Conservation (phyloP, 2,797 vertebrate genomes). For the Enteromius unitaeniatus region DNA sequence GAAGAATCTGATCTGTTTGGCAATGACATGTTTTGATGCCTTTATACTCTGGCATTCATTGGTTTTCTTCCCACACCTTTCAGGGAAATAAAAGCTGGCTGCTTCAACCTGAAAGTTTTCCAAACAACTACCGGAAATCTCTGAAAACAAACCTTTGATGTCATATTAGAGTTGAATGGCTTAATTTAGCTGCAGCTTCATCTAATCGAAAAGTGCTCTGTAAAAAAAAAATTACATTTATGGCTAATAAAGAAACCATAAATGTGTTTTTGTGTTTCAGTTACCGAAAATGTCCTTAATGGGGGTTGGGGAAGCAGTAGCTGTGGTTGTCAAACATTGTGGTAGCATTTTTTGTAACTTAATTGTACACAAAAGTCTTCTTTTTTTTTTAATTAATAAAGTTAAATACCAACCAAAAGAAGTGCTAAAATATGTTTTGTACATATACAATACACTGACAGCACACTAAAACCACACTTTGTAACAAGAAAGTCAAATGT, state of each 20-base stretch:
- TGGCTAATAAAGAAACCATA: background rate
- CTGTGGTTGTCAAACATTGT: background rate
- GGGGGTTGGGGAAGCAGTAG: background rate
- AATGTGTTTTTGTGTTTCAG: no score
- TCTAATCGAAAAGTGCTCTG: background rate
- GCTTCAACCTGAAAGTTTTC: background rate
- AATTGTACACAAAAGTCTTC: background rate
- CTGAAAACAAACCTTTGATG: background rate
- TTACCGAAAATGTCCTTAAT: no score
- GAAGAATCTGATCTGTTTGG: background rate
- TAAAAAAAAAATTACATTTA: background rate
- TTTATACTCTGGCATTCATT: slow-evolving; percentile 7
- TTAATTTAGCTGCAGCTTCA: background rate
- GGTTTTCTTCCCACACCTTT: slow-evolving; percentile 61
- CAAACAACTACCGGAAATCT: background rate
- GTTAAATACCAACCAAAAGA: background rate
- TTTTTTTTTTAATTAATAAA: background rate
- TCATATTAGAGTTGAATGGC: background rate
- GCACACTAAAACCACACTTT: background rate
- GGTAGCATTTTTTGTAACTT: background rate
- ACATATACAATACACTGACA: background rate
- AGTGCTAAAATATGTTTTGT: background rate
- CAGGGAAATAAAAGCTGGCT: slow-evolving; percentile 25
- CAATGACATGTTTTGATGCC: slow-evolving; percentile 46
- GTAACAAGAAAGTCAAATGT: background rate